Conservation (phyloP, 2,888 invertebrate species). For the Germaria angustata region DNA sequence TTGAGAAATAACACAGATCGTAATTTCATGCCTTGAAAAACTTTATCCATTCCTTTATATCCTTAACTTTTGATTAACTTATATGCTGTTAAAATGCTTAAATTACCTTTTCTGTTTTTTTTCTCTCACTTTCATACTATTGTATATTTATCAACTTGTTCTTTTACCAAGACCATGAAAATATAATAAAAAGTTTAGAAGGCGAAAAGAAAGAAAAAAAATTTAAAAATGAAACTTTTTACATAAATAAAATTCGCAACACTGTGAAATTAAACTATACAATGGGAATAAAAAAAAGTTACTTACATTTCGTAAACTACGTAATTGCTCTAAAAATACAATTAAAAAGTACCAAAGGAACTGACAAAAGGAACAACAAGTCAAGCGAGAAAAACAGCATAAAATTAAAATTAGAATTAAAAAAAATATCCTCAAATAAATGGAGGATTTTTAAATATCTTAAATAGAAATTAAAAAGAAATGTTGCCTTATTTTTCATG, state of each 20-base stretch:
- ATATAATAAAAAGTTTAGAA: constrained; percentile 51
- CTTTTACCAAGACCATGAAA: not conserved
- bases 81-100: constrained; percentile 38
- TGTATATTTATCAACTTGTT: not conserved
- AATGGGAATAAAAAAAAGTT: not conserved
- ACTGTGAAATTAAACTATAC: constrained; percentile 65
- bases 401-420: constrained; percentile 5
- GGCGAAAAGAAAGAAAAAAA: constrained; percentile 8
- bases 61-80: constrained; percentile 64
- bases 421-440: not conserved
- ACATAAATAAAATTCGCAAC: constrained; percentile 68
- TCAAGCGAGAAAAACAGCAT: not conserved
- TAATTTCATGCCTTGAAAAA: constrained; percentile 55
- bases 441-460: constrained; percentile 5
- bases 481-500: constrained; percentile 2
- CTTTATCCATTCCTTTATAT: constrained; percentile 50
- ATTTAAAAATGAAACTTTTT: constrained; percentile 61
- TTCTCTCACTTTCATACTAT: not conserved
- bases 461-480: constrained; percentile 16
- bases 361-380: not conserved
- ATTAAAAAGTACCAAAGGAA: constrained; percentile 48
- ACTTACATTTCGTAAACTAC: constrained; percentile 1
- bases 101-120: constrained; percentile 29
- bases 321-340: constrained; percentile 49
- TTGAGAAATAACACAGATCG: not conserved